Conservation (phyloP, 2,113 vertebrate species). For the Setophaga coronata region DNA sequence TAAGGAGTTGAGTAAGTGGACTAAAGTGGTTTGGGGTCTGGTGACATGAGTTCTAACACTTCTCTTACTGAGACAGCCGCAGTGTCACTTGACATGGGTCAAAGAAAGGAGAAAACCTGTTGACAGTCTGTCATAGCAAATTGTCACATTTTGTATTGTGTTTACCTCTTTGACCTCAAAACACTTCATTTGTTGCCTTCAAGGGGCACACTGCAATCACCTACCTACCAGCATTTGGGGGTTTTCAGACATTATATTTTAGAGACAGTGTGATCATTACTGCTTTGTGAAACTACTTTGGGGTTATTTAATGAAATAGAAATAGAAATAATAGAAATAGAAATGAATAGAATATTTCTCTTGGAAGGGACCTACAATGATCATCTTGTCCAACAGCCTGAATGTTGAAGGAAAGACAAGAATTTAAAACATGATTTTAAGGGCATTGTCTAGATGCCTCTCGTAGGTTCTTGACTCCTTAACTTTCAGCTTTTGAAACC, state of each 20-base stretch:
- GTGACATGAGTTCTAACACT: background rate
- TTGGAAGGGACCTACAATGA: background rate
- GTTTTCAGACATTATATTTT: background rate
- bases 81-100: background rate
- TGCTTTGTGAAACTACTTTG: background rate
- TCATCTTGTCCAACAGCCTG: background rate
- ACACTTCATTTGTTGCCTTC: background rate
- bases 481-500: background rate
- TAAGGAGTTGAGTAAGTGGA: background rate
- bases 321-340: background rate
- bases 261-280: background rate
- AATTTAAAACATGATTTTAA: background rate
- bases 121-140: background rate
- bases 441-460: background rate
- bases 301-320: background rate
- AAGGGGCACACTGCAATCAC: background rate
- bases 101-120: background rate
- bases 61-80: background rate
- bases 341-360: background rate
- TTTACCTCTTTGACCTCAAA: background rate
- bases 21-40: background rate
- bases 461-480: background rate
- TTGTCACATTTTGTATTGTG: background rate
- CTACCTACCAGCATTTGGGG: background rate
- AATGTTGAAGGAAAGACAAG: background rate